Evolutionary conservation across 2,888 invertebrate genomes (phyloP).

Genomic region (Eumerus sabulonum): DNA sequence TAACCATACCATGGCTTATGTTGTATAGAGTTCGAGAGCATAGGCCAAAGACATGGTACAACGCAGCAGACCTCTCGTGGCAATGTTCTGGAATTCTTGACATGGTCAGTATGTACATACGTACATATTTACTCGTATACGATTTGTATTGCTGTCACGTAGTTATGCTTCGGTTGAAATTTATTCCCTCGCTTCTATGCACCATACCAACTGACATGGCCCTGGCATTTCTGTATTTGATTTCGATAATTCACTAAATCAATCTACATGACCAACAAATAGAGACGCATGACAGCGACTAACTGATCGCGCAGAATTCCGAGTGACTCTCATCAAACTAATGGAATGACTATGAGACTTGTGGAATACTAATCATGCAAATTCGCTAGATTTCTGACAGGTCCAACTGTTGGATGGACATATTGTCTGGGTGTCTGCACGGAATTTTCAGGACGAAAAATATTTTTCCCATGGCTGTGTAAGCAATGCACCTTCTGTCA

Average conservation of each 20-base stretch:
- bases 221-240: conserved; percentile 61
- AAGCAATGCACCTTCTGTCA: conserved; percentile 59
- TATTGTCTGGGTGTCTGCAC: too few relatives aligned
- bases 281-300: conserved; percentile 36
- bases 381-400: conserved; percentile 55
- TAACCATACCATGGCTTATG: not conserved
- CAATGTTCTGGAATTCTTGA: conserved; percentile 68
- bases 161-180: conserved; percentile 64
- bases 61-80: conserved; percentile 37
- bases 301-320: too few relatives aligned
- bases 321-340: conserved; percentile 18
- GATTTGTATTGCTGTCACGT: conserved; percentile 63
- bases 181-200: conserved; percentile 50
- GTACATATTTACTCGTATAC: conserved; percentile 1
- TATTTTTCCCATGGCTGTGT: conserved; percentile 56
- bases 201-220: not conserved
- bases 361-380: conserved; percentile 57
- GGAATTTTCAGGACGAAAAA: conserved; percentile 38
- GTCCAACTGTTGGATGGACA: conserved; percentile 12
- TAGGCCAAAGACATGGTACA: not conserved
- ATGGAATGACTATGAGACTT: conserved; percentile 46
- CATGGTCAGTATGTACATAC: conserved; percentile 47
- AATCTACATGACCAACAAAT: conserved; percentile 65
- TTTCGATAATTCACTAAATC: conserved; percentile 68
- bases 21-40: not conserved